These are phyloP conservation scores for Xestia c-nigrum DNA, from an alignment of 2,888 invertebrate genomes.

Conservation along the genomic window DNA sequence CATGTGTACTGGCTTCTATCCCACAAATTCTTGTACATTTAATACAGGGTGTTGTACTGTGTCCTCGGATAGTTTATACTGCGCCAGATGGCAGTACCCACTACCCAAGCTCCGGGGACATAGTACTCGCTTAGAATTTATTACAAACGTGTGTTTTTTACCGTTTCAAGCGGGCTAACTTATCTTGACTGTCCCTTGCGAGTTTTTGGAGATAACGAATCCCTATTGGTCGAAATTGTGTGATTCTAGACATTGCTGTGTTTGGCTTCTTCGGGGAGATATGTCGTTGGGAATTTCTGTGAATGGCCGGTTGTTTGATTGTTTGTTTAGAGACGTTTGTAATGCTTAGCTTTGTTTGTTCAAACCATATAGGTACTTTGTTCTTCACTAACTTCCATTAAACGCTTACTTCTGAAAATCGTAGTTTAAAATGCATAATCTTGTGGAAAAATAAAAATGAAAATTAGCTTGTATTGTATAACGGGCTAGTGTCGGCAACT, in stretches of 20 bases:
- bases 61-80: conserved; percentile 52
- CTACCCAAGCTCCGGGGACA: conserved; percentile 30
- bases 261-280: conserved; percentile 32
- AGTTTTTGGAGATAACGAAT: conserved; percentile 38
- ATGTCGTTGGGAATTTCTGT: not conserved
- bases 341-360: not conserved
- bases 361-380: not conserved
- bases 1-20: conserved; percentile 33
- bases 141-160: conserved; percentile 63
- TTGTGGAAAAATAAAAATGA: not conserved
- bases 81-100: conserved; percentile 53
- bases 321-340: not conserved
- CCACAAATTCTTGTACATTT: conserved; percentile 59
- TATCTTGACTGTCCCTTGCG: conserved; percentile 48
- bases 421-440: not conserved
- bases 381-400: not conserved
- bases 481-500: too few relatives aligned
- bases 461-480: too few relatives aligned
- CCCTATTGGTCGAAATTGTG: conserved; percentile 31
- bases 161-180: conserved; percentile 46
- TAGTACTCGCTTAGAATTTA: conserved; percentile 55
- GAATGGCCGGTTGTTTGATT: conserved; percentile 13
- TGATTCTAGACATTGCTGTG: conserved; percentile 36
- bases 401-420: not conserved
- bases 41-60: conserved; percentile 33